These are phyloP conservation scores for Greenwoodochromis staneri DNA, from an alignment of 2,113 vertebrate species.

Conservation along the genomic window DNA sequence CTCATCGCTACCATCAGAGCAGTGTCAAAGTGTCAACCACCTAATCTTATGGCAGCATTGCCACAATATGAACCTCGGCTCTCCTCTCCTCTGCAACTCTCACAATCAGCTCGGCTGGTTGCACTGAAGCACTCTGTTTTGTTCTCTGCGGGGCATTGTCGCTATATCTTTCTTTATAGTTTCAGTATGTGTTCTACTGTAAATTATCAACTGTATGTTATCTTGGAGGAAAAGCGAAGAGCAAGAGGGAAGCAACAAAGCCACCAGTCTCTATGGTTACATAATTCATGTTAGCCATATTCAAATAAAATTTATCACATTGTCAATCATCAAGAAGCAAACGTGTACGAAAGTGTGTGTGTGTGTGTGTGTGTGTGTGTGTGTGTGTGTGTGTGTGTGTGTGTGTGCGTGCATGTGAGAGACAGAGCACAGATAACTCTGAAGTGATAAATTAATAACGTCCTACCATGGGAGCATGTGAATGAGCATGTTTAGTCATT, in stretches of 20 bases:
- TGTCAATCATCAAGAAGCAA: conserved; percentile 68
- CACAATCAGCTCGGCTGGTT: conserved; percentile 22
- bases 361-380: not conserved
- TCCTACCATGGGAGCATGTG: conserved; percentile 67
- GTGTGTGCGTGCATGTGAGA: not conserved
- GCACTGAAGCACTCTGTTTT: conserved; percentile 23
- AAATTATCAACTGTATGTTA: conserved; percentile 65
- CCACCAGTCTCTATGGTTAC: conserved; percentile 65
- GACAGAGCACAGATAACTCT: conserved; percentile 49
- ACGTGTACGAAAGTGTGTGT: conserved; percentile 1
- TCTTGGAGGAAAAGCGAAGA: conserved; percentile 56
- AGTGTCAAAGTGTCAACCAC: conserved; percentile 48
- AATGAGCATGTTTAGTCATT: conserved; percentile 77
- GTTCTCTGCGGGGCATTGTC: conserved; percentile 48
- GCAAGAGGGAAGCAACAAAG: conserved; percentile 61
- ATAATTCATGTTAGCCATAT: conserved; percentile 77
- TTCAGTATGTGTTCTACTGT: conserved; percentile 62
- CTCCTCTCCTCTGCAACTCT: conserved; percentile 17
- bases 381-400: not conserved
- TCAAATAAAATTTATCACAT: conserved; percentile 77
- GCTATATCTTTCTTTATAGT: conserved; percentile 49
- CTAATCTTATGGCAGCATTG: conserved; percentile 7
- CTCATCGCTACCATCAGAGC: conserved; percentile 41
- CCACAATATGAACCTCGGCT: conserved; percentile 10
- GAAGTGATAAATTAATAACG: conserved; percentile 74